These are phyloP conservation scores for Poecile atricapillus DNA, from an alignment of 2,113 vertebrate species.

Conservation along the genomic window DNA sequence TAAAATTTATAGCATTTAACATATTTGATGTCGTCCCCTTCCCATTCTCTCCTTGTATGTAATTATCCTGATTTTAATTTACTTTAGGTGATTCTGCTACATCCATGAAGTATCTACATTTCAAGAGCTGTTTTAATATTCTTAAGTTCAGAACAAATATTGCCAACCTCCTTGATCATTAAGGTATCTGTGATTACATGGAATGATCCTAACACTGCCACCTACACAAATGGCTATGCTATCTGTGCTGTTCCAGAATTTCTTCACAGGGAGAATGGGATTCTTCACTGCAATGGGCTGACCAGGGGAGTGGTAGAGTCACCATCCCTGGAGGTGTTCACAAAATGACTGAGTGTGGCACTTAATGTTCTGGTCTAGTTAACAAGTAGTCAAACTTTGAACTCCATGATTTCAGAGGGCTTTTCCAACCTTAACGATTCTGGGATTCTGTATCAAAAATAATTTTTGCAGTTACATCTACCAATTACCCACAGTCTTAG, in stretches of 20 bases:
- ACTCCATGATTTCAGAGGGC: background rate
- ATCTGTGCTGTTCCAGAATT: background rate
- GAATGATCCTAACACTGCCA: background rate
- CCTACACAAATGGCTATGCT: background rate
- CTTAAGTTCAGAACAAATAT: background rate
- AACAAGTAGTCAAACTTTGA: background rate
- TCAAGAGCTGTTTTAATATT: background rate
- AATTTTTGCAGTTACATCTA: background rate
- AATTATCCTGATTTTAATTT: background rate
- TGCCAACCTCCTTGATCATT: background rate
- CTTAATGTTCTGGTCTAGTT: background rate
- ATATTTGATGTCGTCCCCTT: background rate
- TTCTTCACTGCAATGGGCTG: background rate
- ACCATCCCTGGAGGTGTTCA: background rate
- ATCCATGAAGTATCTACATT: background rate
- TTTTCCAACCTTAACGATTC: background rate
- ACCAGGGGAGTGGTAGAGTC: background rate
- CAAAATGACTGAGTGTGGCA: background rate
- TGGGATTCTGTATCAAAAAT: background rate
- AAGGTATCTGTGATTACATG: background rate
- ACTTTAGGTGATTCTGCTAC: background rate
- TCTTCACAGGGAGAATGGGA: background rate
- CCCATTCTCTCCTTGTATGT: background rate
- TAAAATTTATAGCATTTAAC: background rate
- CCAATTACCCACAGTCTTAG: background rate